Base-by-base conservation (phyloP, 2,888 invertebrate genomes). In the Cistogaster globosa region DNA sequence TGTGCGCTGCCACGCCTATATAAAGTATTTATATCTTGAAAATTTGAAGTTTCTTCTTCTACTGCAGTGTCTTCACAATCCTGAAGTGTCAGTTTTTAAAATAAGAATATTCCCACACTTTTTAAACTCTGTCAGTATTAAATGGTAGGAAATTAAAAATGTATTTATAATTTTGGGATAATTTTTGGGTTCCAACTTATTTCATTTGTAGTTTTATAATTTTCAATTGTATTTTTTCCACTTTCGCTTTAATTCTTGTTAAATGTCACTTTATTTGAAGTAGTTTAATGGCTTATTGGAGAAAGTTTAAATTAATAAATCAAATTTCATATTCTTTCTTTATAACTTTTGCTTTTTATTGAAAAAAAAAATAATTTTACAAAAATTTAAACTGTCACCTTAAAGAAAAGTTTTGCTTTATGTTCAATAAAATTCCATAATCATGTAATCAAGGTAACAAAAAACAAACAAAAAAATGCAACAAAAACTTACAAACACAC, bases 401-500 rank as follows among this genome's bases (percentile, higher is more conserved):
- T 55, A 42, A 62, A 69, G 26, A 69, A 42, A 55, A 20, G 2
- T 20, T 42, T 62, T 53, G 38, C 16, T 22, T 38, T 69, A 14
- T 48, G 36, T 2, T n/a, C 16, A 48, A 14, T 7, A 55, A 62
- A 63, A 45, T 62, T 45, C 20, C 42, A 60, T 45, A 53, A 60
- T 42, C 18, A 74, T 53, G 32, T 55, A 53, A 51, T 48, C 26
- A 48, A 18, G 18, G 32, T 11, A 51, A 48, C 11, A 22, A 45
- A 8, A 36, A 18, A 45, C 9, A 8, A 38, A 20, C n/a, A 38
- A 32, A 63, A 51, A 72, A 67, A 38, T 32, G 58, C 65, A 80
- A 74, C 58, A 67, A 53, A 57, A 65, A 5, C 38, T 57, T 36
- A 12, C 11, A 57, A 36, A 63, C 80, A 74, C 79, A 80, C 79